These are phyloP conservation scores for Gastrophryne carolinensis DNA, from an alignment of 2,797 vertebrate genomes.

Conservation along the genomic window DNA sequence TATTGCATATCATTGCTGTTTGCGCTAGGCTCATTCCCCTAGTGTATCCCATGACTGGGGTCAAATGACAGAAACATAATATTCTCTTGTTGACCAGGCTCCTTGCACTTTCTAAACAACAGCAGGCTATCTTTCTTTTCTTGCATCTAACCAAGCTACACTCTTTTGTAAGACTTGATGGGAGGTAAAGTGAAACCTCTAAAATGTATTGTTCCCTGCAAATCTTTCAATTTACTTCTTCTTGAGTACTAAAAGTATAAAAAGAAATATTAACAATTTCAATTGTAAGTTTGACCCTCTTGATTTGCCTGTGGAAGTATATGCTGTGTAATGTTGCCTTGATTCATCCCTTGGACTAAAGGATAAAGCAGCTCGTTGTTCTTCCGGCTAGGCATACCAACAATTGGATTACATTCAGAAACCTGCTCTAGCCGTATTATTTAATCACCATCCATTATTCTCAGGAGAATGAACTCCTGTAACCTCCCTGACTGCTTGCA, in stretches of 20 bases:
- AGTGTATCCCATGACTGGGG: no score
- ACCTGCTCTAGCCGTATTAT: conserved; percentile 60
- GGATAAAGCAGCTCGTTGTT: conserved; percentile 48
- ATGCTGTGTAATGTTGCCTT: background rate
- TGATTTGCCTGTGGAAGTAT: background rate
- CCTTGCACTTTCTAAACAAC: no score
- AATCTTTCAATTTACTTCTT: no score
- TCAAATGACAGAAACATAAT: no score
- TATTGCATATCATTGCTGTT: no score
- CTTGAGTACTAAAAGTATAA: background rate
- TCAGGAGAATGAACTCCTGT: conserved; percentile 72
- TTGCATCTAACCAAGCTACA: no score
- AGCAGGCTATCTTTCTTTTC: no score
- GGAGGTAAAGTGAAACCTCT: no score
- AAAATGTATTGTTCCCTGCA: no score
- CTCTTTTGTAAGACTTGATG: no score
- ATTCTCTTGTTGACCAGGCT: no score
- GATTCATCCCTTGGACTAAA: background rate
- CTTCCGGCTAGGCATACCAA: conserved; percentile 27
- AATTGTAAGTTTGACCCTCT: background rate
- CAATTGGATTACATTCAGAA: conserved; percentile 60
- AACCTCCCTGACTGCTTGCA: conserved; percentile 69
- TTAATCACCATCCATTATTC: conserved; percentile 60
- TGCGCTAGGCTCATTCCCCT: no score
- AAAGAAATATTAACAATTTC: background rate